Percentiles rank a stretch among this genome's conserved stretches.
These are phyloP conservation scores for Nasalis larvatus DNA, from an alignment of 2,113 vertebrate genomes.

Conservation along the genomic window DNA sequence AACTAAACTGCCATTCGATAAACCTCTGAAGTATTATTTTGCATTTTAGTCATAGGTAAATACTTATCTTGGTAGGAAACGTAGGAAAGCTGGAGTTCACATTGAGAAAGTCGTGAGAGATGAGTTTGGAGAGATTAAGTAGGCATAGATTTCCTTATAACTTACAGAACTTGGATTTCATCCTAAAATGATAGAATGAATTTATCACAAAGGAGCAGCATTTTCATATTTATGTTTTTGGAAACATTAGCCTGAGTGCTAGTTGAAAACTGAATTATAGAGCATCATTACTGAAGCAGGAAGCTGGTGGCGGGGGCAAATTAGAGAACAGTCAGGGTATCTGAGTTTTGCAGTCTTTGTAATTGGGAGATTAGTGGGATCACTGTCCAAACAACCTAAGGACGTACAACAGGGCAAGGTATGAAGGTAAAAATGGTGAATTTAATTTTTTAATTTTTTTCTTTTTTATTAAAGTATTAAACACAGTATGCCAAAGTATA, in stretches of 20 bases:
- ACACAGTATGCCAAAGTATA: background rate
- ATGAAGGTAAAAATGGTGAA: background rate
- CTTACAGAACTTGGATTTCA: background rate
- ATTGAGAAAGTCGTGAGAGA: background rate
- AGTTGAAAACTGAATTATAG: background rate
- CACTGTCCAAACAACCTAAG: background rate
- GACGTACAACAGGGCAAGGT: background rate
- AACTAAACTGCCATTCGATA: constrained; percentile 8
- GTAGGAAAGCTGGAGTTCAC: background rate
- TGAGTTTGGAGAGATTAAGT: background rate
- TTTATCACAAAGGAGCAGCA: background rate
- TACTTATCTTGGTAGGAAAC: background rate
- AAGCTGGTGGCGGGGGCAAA: background rate
- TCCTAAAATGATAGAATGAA: background rate
- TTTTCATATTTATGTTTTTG: background rate
- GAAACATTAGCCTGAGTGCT: background rate
- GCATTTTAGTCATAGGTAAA: background rate
- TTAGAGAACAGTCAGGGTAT: background rate
- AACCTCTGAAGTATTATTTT: background rate
- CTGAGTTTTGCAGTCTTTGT: background rate
- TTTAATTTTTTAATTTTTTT: background rate
- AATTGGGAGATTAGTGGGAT: background rate
- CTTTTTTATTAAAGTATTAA: background rate
- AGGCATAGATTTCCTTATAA: background rate
- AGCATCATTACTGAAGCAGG: background rate